Percentiles rank a stretch among this genome's conserved stretches.
Conservation (phyloP, 2,113 vertebrate genomes). For the Reinhardtius hippoglossoides region DNA sequence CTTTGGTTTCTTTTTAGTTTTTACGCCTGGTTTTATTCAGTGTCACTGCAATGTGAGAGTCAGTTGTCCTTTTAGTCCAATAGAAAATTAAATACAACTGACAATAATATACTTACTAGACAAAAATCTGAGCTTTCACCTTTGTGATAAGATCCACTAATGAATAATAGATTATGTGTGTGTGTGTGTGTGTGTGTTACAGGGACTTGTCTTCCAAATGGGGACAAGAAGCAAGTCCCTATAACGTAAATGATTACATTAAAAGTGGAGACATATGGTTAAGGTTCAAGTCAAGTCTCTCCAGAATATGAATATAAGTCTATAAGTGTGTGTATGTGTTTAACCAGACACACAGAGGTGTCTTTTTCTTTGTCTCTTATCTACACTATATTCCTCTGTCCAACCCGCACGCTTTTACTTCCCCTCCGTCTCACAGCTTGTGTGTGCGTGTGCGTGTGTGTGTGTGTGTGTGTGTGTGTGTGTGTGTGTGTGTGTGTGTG, state of each 20-base stretch:
- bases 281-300: neutral
- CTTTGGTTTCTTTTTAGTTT: neutral
- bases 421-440: neutral
- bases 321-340: neutral
- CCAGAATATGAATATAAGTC: neutral
- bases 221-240: too few relatives aligned
- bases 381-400: neutral
- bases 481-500: slow-evolving; percentile 51
- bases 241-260: too few relatives aligned
- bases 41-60: neutral
- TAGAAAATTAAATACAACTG: neutral
- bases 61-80: neutral
- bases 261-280: too few relatives aligned
- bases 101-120: neutral
- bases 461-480: slow-evolving; percentile 47
- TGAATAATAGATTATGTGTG: slow-evolving; percentile 4
- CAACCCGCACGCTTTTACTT: neutral
- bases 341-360: neutral
- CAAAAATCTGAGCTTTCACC: neutral
- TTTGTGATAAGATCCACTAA: slow-evolving; percentile 10
- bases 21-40: neutral
- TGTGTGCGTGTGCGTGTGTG: slow-evolving; percentile 45
- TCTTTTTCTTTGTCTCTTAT: neutral
- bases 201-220: too few relatives aligned
- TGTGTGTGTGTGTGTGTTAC: slow-evolving; percentile 2